Evolutionary conservation across 2,113 vertebrate genomes (phyloP).

Genomic region (Monopterus albus): DNA sequence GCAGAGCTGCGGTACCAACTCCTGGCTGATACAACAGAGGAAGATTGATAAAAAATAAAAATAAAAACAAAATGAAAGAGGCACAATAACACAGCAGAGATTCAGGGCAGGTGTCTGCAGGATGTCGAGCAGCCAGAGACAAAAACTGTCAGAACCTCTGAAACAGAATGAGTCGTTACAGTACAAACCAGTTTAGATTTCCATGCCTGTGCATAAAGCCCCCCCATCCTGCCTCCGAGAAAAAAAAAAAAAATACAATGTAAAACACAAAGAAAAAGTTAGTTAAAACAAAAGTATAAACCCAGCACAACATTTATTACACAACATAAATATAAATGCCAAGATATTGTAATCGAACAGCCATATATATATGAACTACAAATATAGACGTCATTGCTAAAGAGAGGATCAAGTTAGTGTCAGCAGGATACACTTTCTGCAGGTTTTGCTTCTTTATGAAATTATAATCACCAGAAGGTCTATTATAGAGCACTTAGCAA

Average conservation of each 20-base stretch:
- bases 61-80: constrained; percentile 57
- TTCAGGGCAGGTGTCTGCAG: constrained; percentile 63
- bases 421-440: constrained; percentile 88
- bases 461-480: constrained; percentile 81
- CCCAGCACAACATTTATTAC: constrained; percentile 93
- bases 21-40: constrained; percentile 82
- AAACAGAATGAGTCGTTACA: constrained; percentile 70
- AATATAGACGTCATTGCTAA: constrained; percentile 92
- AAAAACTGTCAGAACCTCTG: constrained; percentile 66
- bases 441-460: constrained; percentile 80
- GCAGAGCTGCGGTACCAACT: constrained; percentile 84
- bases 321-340: constrained; percentile 93
- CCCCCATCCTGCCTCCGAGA: constrained; percentile 86
- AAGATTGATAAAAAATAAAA: constrained; percentile 60
- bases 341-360: constrained; percentile 96
- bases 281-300: constrained; percentile 82
- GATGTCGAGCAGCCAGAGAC: constrained; percentile 66
- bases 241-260: constrained; percentile 67
- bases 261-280: constrained; percentile 71
- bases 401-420: constrained; percentile 92
- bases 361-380: constrained; percentile 94
- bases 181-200: constrained; percentile 68
- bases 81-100: constrained; percentile 74
- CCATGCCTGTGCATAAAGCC: constrained; percentile 72
- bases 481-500: constrained; percentile 85